Evolutionary conservation across 2,113 vertebrate genomes (phyloP).

Genomic region (Megaceryle maxima): DNA sequence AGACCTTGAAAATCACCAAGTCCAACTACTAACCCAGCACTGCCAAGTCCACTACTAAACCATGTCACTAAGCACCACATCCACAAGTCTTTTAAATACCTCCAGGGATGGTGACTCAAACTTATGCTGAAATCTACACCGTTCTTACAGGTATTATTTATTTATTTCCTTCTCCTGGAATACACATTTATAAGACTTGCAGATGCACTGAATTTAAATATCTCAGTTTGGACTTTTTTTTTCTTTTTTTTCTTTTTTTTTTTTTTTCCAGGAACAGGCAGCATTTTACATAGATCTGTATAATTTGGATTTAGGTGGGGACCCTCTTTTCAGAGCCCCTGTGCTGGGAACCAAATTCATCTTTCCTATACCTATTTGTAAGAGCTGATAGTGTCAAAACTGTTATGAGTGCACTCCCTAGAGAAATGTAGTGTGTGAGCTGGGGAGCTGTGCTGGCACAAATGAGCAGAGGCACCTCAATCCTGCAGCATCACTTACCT

Average conservation of each 20-base stretch:
- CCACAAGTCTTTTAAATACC: background rate
- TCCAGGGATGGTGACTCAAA: background rate
- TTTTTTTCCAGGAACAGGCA: background rate
- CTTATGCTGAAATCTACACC: background rate
- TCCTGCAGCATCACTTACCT: background rate
- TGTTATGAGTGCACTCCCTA: fast-evolving
- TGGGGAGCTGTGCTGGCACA: background rate
- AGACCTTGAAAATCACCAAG: background rate
- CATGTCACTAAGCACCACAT: background rate
- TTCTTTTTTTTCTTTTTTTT: background rate
- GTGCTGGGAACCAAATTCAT: background rate
- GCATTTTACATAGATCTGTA: background rate
- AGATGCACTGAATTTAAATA: background rate
- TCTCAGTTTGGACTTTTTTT: background rate
- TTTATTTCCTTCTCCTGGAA: background rate
- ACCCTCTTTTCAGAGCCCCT: background rate
- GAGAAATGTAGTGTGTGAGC: background rate
- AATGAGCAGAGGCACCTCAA: background rate
- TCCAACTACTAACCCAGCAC: background rate
- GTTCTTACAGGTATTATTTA: background rate
- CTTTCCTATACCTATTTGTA: background rate
- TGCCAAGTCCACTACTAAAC: background rate
- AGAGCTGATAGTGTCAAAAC: background rate
- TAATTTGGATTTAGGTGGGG: background rate
- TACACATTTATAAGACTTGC: background rate